Percentiles rank a stretch among this genome's conserved stretches.
Evolutionary conservation across 2,888 invertebrate genomes (phyloP).

Genomic region (Tortricodes alternella): DNA sequence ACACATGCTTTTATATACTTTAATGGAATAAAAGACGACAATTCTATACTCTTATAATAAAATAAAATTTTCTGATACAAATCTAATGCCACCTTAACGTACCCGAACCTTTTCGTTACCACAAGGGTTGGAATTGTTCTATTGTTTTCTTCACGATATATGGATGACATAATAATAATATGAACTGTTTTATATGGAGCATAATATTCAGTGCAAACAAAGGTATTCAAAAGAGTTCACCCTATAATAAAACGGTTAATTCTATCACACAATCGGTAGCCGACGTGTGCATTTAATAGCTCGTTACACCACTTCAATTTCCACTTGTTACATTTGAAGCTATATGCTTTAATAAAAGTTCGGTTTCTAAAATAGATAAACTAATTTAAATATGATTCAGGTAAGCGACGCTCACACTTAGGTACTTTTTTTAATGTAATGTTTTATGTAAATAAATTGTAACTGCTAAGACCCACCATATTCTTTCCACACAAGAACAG

Average conservation of each 20-base stretch:
- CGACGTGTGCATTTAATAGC: too few relatives aligned
- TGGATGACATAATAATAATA: conserved; percentile 26
- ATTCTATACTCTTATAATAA: conserved; percentile 19
- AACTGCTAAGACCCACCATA: too few relatives aligned
- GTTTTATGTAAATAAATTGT: too few relatives aligned
- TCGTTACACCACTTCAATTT: too few relatives aligned
- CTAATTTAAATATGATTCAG: too few relatives aligned
- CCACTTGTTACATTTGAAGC: too few relatives aligned
- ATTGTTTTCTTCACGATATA: conserved; percentile 47
- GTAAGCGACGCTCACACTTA: too few relatives aligned
- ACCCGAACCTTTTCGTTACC: conserved; percentile 47
- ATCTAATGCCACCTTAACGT: conserved; percentile 27
- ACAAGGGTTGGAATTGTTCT: conserved; percentile 44
- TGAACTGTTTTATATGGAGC: conserved; percentile 17
- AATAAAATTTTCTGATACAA: conserved; percentile 29
- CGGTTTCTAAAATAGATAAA: too few relatives aligned
- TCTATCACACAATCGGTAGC: background rate
- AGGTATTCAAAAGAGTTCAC: conserved; percentile 2
- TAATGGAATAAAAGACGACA: conserved; percentile 20
- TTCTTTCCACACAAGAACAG: too few relatives aligned
- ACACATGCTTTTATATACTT: background rate
- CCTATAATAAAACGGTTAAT: background rate
- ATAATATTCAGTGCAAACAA: conserved; percentile 11
- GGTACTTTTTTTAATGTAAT: too few relatives aligned
- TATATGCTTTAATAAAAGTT: too few relatives aligned